Percentiles rank a stretch among this genome's conserved stretches.
Conservation (phyloP, 1,140 invertebrate genomes). For the Pissodes strobi region DNA sequence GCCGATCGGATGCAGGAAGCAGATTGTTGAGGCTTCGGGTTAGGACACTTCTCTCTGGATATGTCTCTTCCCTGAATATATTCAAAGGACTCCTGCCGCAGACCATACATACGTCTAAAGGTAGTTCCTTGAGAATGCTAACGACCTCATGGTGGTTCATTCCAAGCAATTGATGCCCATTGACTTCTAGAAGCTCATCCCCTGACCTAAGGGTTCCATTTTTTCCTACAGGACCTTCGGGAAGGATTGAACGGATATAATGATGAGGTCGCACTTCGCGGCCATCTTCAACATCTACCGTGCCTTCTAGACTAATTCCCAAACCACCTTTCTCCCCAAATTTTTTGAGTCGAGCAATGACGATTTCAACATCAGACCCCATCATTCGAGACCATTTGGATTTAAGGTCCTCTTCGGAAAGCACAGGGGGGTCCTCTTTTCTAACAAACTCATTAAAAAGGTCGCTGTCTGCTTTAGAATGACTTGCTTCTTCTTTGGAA, state of each 20-base stretch:
- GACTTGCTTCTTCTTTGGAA: slow-evolving; percentile 47
- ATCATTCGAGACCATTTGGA: slow-evolving; percentile 84
- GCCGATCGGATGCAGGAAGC: slow-evolving; percentile 79
- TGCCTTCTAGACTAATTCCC: slow-evolving; percentile 95
- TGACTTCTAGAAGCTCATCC: slow-evolving; percentile 94
- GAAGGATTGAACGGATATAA: slow-evolving; percentile 90
- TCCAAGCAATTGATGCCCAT: slow-evolving; percentile 90
- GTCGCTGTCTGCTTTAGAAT: slow-evolving; percentile 36
- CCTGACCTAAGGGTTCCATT: slow-evolving; percentile 82
- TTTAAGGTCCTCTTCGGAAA: slow-evolving; percentile 78
- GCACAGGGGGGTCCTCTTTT: slow-evolving; percentile 55
- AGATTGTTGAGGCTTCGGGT: slow-evolving; percentile 81
- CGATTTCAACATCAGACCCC: slow-evolving; percentile 83
- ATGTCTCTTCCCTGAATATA: slow-evolving; percentile 42
- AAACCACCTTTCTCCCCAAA: slow-evolving; percentile 86
- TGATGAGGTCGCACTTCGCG: slow-evolving; percentile 90
- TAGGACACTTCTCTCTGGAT: slow-evolving; percentile 54
- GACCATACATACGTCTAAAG: slow-evolving; percentile 91
- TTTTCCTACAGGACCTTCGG: slow-evolving; percentile 91
- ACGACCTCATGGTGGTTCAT: slow-evolving; percentile 97
- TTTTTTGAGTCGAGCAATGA: slow-evolving; percentile 86
- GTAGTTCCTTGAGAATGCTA: slow-evolving; percentile 91
- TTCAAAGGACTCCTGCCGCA: slow-evolving; percentile 72
- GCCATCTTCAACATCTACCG: slow-evolving; percentile 92
- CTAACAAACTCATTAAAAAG: slow-evolving; percentile 32